phyloP scores from a whole-genome alignment of 2,113 vertebrate genomes.

The Galemys pyrenaicus region DNA sequence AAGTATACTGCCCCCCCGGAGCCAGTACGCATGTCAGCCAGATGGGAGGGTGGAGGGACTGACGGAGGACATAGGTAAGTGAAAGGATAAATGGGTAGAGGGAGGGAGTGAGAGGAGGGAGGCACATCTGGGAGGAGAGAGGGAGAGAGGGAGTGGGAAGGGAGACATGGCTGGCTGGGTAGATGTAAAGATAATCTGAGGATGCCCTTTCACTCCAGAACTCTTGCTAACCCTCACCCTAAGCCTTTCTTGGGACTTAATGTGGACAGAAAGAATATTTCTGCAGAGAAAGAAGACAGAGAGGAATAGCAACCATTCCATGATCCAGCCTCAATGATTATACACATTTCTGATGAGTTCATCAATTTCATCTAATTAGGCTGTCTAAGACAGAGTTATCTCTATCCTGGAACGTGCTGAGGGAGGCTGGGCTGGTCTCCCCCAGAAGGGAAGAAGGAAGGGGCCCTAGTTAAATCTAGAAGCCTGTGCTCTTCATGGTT shows the following conservation, averaged over 20 bases:
- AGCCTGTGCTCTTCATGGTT: neutral
- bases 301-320: slow-evolving; percentile 60
- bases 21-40: neutral
- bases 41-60: neutral
- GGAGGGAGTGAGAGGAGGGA: no score
- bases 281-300: neutral
- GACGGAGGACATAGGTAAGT: neutral
- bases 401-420: neutral
- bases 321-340: slow-evolving; percentile 76
- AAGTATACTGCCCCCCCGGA: neutral
- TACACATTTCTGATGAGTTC: slow-evolving; percentile 73
- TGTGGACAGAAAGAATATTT: slow-evolving; percentile 22
- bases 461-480: neutral
- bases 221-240: neutral
- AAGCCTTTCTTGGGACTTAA: neutral
- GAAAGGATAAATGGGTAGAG: no score
- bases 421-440: neutral
- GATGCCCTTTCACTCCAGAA: neutral
- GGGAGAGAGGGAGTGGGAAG: no score
- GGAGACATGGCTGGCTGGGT: neutral
- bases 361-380: slow-evolving; percentile 77
- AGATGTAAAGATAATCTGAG: neutral
- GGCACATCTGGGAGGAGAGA: neutral
- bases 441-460: neutral
- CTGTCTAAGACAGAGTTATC: neutral